Evolutionary conservation across 2,888 invertebrate genomes (phyloP).

Genomic region (Andrena dorsata): DNA sequence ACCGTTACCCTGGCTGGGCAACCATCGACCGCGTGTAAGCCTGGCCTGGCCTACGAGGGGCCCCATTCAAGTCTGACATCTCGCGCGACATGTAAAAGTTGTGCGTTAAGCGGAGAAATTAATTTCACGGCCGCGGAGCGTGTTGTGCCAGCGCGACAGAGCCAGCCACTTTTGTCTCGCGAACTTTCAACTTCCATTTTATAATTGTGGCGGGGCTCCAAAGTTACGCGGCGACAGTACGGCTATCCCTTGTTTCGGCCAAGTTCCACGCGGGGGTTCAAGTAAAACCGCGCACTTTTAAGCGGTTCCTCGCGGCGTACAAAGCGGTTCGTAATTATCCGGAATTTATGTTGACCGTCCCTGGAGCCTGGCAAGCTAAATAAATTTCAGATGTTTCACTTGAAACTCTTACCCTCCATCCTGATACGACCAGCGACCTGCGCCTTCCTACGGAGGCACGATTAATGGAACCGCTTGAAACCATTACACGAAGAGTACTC

Average conservation of each 20-base stretch:
- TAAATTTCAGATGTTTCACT: constrained; percentile 46
- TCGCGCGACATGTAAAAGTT: constrained; percentile 52
- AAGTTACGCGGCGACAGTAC: constrained; percentile 53
- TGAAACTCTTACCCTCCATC: background rate
- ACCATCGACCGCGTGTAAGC: constrained; percentile 10
- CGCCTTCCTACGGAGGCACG: background rate
- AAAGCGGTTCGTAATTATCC: constrained; percentile 59
- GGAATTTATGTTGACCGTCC: constrained; percentile 57
- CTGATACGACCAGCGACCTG: background rate
- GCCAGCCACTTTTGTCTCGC: constrained; percentile 54
- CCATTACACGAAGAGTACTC: background rate
- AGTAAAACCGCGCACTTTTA: constrained; percentile 52
- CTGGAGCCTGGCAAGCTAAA: constrained; percentile 17
- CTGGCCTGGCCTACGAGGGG: constrained; percentile 33
- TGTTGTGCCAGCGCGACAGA: constrained; percentile 52
- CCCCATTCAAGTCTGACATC: constrained; percentile 57
- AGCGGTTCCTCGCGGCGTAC: constrained; percentile 27
- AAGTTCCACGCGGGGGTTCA: constrained; percentile 24
- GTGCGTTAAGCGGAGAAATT: constrained; percentile 66
- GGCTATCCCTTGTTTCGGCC: constrained; percentile 19
- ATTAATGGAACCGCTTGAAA: constrained; percentile 14
- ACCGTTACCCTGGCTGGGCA: constrained; percentile 13
- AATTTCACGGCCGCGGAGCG: constrained; percentile 57
- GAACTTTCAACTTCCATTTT: constrained; percentile 67
- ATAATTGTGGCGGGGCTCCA: constrained; percentile 66